Base-by-base conservation (phyloP, 1,140 invertebrate genomes). In the Lysiphlebus fabarum region DNA sequence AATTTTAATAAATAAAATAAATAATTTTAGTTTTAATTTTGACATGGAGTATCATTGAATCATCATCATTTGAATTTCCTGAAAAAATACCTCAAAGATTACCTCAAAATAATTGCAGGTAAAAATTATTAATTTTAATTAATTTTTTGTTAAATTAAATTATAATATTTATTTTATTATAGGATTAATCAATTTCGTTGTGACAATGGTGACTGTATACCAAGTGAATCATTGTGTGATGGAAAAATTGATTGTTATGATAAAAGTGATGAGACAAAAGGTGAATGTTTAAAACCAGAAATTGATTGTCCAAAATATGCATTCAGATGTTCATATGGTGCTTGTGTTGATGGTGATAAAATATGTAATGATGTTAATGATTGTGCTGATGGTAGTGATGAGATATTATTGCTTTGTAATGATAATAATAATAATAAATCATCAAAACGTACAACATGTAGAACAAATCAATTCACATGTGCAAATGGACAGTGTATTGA, bases 301-400 rank as follows among this genome's bases (percentile, higher is more conserved):
- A 64, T 74, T 7, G 65, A 63, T 0, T 85, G 84, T 65, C 78
- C 77, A 0, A 51, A 59, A 0, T 78, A 74, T 53, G 66, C 77
- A 4, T 86, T 84, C 68, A 80, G 80, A 9, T 88, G 86, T 61
- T 69, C 75, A 10, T 86, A 84, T 53, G 85, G 87, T 9, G 81
- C 79, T 9, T 88, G 86, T 61, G 79, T 88, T 6, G 70, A 79
- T 14, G 76, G 78, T 6, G 73, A 82, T 50, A 63, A 69, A 1
- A 72, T 70, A 14, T 88, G 86, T 64, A 80, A 91, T 70, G 81
- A 82, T 0, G 65, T 74, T 3, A 69, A 70, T 40, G 83, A 91
- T 55, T 92, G 89, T 69, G 59, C 75, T 0, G 87, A 90, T 65
- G 82, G 82, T 9, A 88, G 88, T 4, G 91, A 93, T 70, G 91